A percentile compares a stretch with the other conserved stretches of the same genome.
These are phyloP conservation scores for Trematomus loennbergii DNA, from an alignment of 2,113 vertebrate genomes.

Conservation along the genomic window DNA sequence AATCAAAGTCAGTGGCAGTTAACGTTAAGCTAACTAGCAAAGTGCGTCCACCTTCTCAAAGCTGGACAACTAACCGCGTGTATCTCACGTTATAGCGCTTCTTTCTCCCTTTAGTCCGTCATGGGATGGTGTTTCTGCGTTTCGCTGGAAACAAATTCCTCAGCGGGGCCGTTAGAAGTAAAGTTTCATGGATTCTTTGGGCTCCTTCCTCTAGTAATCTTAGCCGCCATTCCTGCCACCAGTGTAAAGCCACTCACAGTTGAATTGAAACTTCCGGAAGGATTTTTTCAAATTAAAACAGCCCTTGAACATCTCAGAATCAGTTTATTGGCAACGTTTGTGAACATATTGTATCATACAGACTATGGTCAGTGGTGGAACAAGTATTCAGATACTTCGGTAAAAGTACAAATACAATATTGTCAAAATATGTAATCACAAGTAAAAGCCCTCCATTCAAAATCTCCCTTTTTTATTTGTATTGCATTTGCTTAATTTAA, in stretches of 20 bases:
- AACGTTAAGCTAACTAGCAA: slow-evolving; percentile 71
- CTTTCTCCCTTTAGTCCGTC: slow-evolving; percentile 26
- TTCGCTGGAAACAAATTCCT: slow-evolving; percentile 50
- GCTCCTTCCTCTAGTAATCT: slow-evolving; percentile 82
- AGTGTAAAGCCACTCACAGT: slow-evolving; percentile 25
- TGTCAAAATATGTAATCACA: too few relatives aligned
- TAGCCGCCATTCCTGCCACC: slow-evolving; percentile 85
- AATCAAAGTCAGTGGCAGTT: slow-evolving; percentile 77
- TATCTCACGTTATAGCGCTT: slow-evolving; percentile 27
- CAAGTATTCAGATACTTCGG: too few relatives aligned
- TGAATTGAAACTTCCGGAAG: slow-evolving; percentile 7
- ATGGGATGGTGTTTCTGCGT: slow-evolving; percentile 31
- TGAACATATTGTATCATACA: too few relatives aligned
- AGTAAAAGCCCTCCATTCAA: too few relatives aligned
- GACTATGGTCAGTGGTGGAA: too few relatives aligned
- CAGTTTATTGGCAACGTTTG: neutral
- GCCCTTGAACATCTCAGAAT: neutral
- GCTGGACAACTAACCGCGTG: slow-evolving; percentile 27
- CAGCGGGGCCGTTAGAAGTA: slow-evolving; percentile 75
- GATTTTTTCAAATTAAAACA: slow-evolving; percentile 57
- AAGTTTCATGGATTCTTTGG: slow-evolving; percentile 84
- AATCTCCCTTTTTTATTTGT: too few relatives aligned
- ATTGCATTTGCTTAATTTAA: too few relatives aligned
- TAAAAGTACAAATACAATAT: too few relatives aligned
- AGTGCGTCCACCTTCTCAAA: slow-evolving; percentile 57